Evolutionary conservation across 2,797 vertebrate genomes (phyloP).

Genomic region (Valencia hispanica): DNA sequence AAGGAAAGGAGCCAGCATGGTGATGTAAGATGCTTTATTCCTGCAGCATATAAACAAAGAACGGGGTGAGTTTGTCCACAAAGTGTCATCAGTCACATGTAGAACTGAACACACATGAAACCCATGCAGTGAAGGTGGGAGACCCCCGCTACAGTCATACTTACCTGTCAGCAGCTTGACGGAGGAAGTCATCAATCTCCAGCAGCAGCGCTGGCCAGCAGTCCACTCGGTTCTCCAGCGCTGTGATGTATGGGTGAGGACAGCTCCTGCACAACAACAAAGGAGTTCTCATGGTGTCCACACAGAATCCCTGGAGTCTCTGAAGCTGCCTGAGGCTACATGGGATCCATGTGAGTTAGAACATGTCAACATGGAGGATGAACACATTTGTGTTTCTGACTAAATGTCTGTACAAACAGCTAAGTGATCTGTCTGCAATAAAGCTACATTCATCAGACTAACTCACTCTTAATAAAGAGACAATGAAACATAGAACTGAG

Average conservation of each 20-base stretch:
- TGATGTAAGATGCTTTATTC: conserved; percentile 78
- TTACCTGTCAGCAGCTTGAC: conserved; percentile 86
- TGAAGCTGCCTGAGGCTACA: background rate
- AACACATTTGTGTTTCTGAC: too few species aligned
- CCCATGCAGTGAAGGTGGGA: background rate
- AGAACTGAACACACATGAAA: background rate
- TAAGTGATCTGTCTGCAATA: background rate
- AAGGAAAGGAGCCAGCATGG: conserved; percentile 89
- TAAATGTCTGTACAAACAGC: too few species aligned
- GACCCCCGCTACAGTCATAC: conserved; percentile 21
- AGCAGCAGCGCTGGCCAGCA: conserved; percentile 90
- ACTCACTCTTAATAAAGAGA: background rate
- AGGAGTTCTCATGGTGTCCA: background rate
- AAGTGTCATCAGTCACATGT: background rate
- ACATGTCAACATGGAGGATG: background rate
- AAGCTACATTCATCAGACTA: background rate
- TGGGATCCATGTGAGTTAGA: background rate
- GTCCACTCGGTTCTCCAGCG: conserved; percentile 90
- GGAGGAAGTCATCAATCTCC: conserved; percentile 85
- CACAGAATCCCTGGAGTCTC: background rate
- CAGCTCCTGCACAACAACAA: conserved; percentile 80
- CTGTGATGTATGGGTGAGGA: conserved; percentile 91
- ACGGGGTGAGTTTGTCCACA: background rate
- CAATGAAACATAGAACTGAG: too few species aligned
- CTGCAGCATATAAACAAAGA: conserved; percentile 64